A percentile compares a stretch with the other conserved stretches of the same genome.
Evolutionary conservation across 2,113 vertebrate species (phyloP).

Genomic region (Accipiter cooperii): DNA sequence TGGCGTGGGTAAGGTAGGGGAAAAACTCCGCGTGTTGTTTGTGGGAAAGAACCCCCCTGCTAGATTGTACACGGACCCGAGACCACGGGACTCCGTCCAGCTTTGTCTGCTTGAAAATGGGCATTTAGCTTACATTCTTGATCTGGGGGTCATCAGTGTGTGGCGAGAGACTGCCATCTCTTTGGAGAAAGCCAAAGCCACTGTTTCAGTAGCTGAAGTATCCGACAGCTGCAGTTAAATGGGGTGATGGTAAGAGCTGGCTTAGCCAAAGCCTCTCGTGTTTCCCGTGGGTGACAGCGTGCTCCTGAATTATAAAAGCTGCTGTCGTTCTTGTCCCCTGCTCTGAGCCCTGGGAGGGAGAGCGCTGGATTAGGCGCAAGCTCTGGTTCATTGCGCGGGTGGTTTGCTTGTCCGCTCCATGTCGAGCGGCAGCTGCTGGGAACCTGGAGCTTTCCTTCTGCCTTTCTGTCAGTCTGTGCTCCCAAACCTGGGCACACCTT

Average conservation of each 20-base stretch:
- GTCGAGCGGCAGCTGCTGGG: background rate
- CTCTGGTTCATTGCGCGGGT: background rate
- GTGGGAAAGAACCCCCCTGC: background rate
- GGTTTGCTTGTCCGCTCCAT: background rate
- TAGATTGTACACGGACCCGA: fast-evolving
- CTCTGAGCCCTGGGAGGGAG: background rate
- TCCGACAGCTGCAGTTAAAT: background rate
- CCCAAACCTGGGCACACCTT: background rate
- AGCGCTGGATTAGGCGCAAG: background rate
- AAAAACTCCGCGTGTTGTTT: fast-evolving
- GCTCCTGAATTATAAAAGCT: background rate
- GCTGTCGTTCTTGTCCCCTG: background rate
- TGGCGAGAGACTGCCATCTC: fast-evolving
- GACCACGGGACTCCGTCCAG: background rate
- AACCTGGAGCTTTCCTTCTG: background rate
- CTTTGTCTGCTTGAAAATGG: background rate
- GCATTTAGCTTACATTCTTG: fast-evolving
- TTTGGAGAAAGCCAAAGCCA: background rate
- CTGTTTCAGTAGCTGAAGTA: background rate
- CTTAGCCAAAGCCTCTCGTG: background rate
- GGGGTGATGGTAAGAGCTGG: background rate
- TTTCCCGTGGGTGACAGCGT: background rate
- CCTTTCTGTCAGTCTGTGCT: background rate
- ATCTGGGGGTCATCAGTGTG: background rate
- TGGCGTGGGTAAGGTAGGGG: background rate